Percentiles rank a stretch among this genome's conserved stretches.
These are phyloP conservation scores for Hesperia comma DNA, from an alignment of 2,888 invertebrate species.

Conservation along the genomic window DNA sequence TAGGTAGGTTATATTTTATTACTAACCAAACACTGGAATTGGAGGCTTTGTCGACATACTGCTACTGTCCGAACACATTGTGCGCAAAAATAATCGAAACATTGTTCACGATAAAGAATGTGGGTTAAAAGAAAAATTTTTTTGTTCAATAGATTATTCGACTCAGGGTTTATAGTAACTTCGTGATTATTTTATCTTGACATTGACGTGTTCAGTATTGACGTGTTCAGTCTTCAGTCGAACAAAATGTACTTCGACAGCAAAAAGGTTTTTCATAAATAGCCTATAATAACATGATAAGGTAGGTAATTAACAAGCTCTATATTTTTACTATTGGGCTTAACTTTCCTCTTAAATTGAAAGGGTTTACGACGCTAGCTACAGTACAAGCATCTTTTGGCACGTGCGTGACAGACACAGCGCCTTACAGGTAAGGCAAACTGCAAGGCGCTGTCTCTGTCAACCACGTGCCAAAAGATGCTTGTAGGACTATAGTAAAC, in stretches of 20 bases:
- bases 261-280: not conserved
- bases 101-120: conserved; percentile 42
- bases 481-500: too few relatives aligned
- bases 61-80: conserved; percentile 46
- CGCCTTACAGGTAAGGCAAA: too few relatives aligned
- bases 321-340: too few relatives aligned
- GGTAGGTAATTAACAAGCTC: too few relatives aligned
- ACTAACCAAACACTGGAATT: conserved; percentile 65
- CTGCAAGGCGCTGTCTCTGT: too few relatives aligned
- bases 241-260: not conserved
- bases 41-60: conserved; percentile 52
- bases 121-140: conserved; percentile 3
- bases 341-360: too few relatives aligned
- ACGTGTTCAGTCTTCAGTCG: too few relatives aligned
- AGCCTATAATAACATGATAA: not conserved
- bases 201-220: conserved; percentile 7
- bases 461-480: too few relatives aligned
- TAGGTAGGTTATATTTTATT: not conserved
- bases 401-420: too few relatives aligned
- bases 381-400: too few relatives aligned
- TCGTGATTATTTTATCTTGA: not conserved
- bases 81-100: conserved; percentile 53
- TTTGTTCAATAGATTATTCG: not conserved
- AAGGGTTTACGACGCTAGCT: too few relatives aligned
- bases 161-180: not conserved